Evolutionary conservation across 2,888 invertebrate genomes (phyloP).

Genomic region (Spilarctia lutea): DNA sequence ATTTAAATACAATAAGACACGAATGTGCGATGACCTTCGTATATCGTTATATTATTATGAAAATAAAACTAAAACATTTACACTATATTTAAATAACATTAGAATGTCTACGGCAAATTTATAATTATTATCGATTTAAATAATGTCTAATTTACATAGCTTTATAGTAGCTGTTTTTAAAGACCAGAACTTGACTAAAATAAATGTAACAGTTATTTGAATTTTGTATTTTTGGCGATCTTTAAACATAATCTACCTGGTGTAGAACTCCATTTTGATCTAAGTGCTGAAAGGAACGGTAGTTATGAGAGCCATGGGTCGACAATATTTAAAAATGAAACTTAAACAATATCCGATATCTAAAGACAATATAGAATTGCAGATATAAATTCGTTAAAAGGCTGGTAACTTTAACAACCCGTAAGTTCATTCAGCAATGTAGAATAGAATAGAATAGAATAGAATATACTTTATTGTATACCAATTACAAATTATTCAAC

Average conservation of each 20-base stretch:
- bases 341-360: background rate
- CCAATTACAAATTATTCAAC: no score
- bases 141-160: background rate
- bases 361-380: background rate
- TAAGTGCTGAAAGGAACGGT: background rate
- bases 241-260: background rate
- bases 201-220: no score
- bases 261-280: background rate
- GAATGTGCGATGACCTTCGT: background rate
- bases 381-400: no score
- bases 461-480: no score
- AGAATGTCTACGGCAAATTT: no score
- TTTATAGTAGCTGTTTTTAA: background rate
- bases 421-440: background rate
- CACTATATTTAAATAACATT: no score
- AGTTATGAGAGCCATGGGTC: background rate
- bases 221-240: background rate
- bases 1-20: background rate
- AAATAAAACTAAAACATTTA: no score
- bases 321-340: background rate
- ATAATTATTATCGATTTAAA: background rate
- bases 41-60: no score
- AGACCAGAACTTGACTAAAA: no score
- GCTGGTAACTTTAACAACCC: background rate
- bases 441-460: no score